These are phyloP conservation scores for Lerista edwardsae DNA, from an alignment of 2,797 vertebrate species.

Conservation along the genomic window DNA sequence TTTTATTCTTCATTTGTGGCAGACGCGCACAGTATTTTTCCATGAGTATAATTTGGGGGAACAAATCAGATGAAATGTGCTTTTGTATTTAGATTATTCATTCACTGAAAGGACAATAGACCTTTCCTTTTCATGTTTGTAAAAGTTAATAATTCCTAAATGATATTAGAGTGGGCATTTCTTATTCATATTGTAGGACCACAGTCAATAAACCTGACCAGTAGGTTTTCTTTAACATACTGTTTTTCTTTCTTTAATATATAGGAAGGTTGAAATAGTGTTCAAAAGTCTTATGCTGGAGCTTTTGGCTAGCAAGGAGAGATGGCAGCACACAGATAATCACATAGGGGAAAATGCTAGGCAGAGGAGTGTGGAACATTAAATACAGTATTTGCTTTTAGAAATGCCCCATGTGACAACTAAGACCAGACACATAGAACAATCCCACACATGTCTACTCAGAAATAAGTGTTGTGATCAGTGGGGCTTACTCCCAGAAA, in stretches of 20 bases:
- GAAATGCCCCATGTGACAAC: neutral
- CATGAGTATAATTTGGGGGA: neutral
- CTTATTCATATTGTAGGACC: neutral
- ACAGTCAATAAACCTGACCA: neutral
- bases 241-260: neutral
- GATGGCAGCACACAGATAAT: neutral
- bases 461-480: too few relatives aligned
- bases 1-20: neutral
- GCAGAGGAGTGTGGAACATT: neutral
- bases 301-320: neutral
- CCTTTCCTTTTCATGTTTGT: neutral
- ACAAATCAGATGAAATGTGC: conserved; percentile 6
- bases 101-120: neutral
- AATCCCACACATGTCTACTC: too few relatives aligned
- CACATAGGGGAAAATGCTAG: neutral
- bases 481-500: too few relatives aligned
- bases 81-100: neutral
- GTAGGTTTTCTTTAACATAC: neutral
- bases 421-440: neutral
- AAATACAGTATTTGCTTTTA: conserved; percentile 2
- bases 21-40: neutral
- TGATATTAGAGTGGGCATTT: neutral
- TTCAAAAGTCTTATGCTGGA: neutral
- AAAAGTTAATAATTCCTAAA: conserved; percentile 4
- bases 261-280: neutral